These are phyloP conservation scores for Piscicola geometra DNA, from an alignment of 2,888 invertebrate genomes.

Conservation along the genomic window DNA sequence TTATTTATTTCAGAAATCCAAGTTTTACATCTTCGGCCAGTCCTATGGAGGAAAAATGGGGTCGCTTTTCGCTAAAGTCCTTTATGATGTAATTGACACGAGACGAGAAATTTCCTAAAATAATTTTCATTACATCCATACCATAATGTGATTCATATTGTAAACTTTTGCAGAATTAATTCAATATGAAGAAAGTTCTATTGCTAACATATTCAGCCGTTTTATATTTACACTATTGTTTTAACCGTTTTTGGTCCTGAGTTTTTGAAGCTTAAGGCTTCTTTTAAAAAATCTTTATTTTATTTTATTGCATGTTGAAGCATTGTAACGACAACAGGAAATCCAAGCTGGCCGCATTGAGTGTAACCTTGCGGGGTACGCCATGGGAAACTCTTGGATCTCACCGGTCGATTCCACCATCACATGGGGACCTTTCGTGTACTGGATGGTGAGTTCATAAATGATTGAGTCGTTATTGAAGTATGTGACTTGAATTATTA, in stretches of 20 bases:
- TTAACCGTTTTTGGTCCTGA: too few relatives aligned
- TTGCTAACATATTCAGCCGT: not conserved
- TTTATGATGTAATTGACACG: conserved; percentile 39
- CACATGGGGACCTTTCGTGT: conserved; percentile 44
- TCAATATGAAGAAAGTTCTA: conserved; percentile 7
- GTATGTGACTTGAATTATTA: too few relatives aligned
- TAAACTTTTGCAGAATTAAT: not conserved
- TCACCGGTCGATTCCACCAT: conserved; percentile 42
- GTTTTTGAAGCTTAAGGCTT: not conserved
- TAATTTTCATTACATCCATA: too few relatives aligned
- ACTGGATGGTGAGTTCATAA: conserved; percentile 43
- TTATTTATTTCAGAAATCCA: conserved; percentile 36
- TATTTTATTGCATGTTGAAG: not conserved
- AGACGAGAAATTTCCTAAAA: too few relatives aligned
- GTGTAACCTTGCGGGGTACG: conserved; percentile 41
- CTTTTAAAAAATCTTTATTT: not conserved
- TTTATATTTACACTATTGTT: not conserved
- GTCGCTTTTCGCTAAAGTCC: conserved; percentile 37
- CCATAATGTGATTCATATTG: too few relatives aligned
- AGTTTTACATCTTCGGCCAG: conserved; percentile 44
- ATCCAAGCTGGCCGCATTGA: conserved; percentile 32
- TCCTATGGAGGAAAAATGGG: conserved; percentile 46
- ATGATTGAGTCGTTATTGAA: too few relatives aligned
- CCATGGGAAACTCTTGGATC: conserved; percentile 47
- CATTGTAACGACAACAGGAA: conserved; percentile 26